phyloP scores from a whole-genome alignment of 1,140 invertebrate genomes.

The Ladona fulva region DNA sequence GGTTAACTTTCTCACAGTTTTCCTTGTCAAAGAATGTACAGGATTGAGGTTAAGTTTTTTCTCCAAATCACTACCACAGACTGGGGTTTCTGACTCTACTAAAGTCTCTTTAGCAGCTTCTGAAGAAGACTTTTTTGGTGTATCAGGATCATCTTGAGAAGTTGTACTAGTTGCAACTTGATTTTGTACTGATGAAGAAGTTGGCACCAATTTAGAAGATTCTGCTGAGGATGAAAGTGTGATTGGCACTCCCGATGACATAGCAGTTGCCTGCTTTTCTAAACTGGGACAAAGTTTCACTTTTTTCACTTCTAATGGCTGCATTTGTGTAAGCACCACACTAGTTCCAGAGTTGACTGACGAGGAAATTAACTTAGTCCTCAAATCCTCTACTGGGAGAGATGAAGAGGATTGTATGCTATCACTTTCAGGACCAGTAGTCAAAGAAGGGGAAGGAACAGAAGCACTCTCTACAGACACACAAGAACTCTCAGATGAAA shows the following conservation, averaged over 20 bases:
- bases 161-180: not conserved
- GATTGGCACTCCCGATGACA: not conserved
- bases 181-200: not conserved
- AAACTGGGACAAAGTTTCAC: not conserved
- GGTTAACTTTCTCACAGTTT: not conserved
- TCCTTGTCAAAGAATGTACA: not conserved
- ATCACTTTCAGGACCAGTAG: too few relatives aligned
- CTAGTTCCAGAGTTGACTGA: not conserved
- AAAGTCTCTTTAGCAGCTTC: not conserved
- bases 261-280: not conserved
- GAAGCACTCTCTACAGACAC: too few relatives aligned
- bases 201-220: not conserved
- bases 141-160: not conserved
- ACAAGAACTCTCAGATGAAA: too few relatives aligned
- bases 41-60: not conserved
- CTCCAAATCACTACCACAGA: not conserved
- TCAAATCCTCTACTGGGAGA: not conserved
- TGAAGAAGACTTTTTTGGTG: not conserved
- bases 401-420: too few relatives aligned
- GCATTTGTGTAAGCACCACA: not conserved
- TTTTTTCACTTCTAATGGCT: not conserved
- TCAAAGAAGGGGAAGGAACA: too few relatives aligned
- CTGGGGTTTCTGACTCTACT: not conserved
- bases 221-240: not conserved
- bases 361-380: not conserved